Evolutionary conservation across 2,888 invertebrate genomes (phyloP), one percentile per base, ranked within the genome.

Genomic region (Andrena minutula): DNA sequence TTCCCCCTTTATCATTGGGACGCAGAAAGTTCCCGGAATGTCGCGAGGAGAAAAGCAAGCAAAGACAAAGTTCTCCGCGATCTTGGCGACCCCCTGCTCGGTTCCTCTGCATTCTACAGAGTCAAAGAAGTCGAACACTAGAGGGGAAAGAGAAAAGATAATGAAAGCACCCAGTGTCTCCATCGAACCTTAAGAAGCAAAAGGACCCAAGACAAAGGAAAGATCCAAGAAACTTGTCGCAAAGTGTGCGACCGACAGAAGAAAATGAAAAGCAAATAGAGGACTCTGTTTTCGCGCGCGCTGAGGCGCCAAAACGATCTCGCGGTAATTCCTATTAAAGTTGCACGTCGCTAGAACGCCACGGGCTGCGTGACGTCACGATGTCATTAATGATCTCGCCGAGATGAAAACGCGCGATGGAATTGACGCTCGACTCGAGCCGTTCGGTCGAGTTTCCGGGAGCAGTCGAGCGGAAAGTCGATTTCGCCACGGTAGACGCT

Each of bases 281-380:
- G 49, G 32, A 51, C 56, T 32, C 51, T 79, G 79, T 87, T 84
- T 73, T 61, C 78, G 32, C 58, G 56, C 75, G 32, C 60, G 56
- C 56, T 20, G 28, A 65, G 72, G 71, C 75, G 73, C 77, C 87
- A 68, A 87, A 87, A 87, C 79, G 68, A 74, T 60, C 58, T 47
- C 77, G 78, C 72, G 75, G 73, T 81, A 81, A 87, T 88, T 82
- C 76, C 23, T 79, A 86, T 82, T 86, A 85, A 81, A 78, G 79
- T 79, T 69, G 74, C 83, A 75, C 66, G 53, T 74, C 66, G 78
- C 79, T 76, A 68, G 68, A 81, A 53, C 66, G 82, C 80, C 83
- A 60, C 82, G 83, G 83, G 85, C 73, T 78, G 78, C 75, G 79
- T 90, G 89, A 90, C 89, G 89, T 91, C 90, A 91, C 86, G 3